Conservation (phyloP, 1,140 invertebrate species). For the Macrocentrus cingulum region DNA sequence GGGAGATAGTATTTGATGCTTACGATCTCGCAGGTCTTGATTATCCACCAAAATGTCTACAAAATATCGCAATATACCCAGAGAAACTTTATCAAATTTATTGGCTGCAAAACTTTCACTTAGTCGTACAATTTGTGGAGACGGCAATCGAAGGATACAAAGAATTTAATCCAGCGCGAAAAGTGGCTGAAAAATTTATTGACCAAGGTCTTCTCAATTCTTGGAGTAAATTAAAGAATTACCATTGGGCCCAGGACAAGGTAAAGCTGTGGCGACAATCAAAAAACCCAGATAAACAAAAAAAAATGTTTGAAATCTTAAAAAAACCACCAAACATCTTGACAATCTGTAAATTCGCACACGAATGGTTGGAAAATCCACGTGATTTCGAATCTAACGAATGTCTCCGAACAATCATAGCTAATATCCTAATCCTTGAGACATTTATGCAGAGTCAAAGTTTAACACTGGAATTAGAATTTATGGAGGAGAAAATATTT, state of each 20-base stretch:
- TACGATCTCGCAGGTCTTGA: slow-evolving; percentile 7
- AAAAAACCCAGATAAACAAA: slow-evolving; percentile 9
- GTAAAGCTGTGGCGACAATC: neutral
- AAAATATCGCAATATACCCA: slow-evolving; percentile 14
- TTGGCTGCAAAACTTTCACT: slow-evolving; percentile 12
- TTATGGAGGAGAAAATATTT: slow-evolving; percentile 5
- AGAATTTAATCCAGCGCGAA: neutral
- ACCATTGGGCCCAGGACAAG: slow-evolving; percentile 8
- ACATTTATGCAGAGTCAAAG: slow-evolving; percentile 14
- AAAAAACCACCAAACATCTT: slow-evolving; percentile 9
- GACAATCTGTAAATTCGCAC: slow-evolving; percentile 10
- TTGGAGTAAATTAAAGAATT: slow-evolving; percentile 2
- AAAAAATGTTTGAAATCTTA: slow-evolving; percentile 15
- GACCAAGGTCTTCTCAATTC: slow-evolving; percentile 11
- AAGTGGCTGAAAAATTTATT: slow-evolving; percentile 4
- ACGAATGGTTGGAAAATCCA: neutral
- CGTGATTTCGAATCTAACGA: slow-evolving; percentile 1
- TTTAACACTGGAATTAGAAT: slow-evolving; percentile 21
- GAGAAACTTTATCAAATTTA: slow-evolving; percentile 15
- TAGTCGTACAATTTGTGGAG: slow-evolving; percentile 4
- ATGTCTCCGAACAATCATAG: slow-evolving; percentile 18
- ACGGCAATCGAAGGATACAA: slow-evolving; percentile 11
- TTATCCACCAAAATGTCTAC: slow-evolving; percentile 8
- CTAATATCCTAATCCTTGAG: slow-evolving; percentile 18
- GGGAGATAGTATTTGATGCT: slow-evolving; percentile 10